Base-by-base conservation (phyloP, 2,797 vertebrate species). In the Trematomus bernacchii region DNA sequence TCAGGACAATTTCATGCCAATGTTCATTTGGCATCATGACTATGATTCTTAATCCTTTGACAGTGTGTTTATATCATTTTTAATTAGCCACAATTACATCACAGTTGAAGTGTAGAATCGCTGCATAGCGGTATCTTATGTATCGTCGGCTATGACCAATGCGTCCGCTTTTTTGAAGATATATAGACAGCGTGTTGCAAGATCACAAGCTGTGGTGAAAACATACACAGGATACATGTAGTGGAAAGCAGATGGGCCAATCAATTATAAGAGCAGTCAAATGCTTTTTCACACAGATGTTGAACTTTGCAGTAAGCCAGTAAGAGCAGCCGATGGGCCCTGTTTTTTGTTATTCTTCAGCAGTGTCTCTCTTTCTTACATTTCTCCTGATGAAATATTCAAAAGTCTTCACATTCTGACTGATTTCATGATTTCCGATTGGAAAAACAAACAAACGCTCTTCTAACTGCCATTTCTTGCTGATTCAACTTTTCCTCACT, bases 401-500 rank as follows among this genome's bases (percentile, higher is more conserved):
- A 65, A 30, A 70, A 33, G 47, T 71, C 54, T 74, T 42, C 50
- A 33, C 18, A n/a, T 73, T 47, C 60, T 46, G 46, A 0, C 14
- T 62, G 50, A 70, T 61, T 18, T 16, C 19, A 58, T 52, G 52
- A 72, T 73, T 48, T 51, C 66, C 1, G 1, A n/a, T 13, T 43
- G 63, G 27, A 27, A 59, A 10, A 60, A 23, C 59, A 70, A 71
- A 61, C 18, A 21, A 27, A 33, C 15, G 54, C 18, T 44, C 43
- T 76, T 40, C 23, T 15, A 16, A 58, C 23, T 48, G 11, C n/a
- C 21, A 19, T 23, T 54, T 71, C 44, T 59, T 40, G 47, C 73
- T 19, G 15, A 66, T n/a, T 57, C 55, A 47, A 67, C 54, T 40
- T 80, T 60, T 77, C 44, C 55, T 33, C 40, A n/a, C 66, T 60